A percentile compares a stretch with the other conserved stretches of the same genome.
Conservation (phyloP, 2,797 vertebrate species). For the Avahi laniger region DNA sequence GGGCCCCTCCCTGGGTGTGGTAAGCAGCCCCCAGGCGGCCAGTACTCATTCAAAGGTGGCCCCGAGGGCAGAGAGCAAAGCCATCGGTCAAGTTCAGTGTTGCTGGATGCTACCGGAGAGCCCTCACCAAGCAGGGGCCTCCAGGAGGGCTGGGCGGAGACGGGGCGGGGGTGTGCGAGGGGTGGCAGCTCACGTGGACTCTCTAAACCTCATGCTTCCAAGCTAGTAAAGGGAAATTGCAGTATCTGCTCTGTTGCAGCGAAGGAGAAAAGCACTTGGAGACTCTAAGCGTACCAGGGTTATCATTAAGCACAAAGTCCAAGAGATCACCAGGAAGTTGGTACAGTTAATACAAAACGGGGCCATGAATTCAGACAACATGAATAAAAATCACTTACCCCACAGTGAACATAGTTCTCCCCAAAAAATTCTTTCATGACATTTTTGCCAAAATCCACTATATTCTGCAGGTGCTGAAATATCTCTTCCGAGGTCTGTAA, state of each 20-base stretch:
- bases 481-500: slow-evolving; percentile 93
- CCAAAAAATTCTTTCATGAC: slow-evolving; percentile 97
- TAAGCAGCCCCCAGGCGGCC: not conserved
- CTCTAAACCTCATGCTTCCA: not conserved
- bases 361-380: not conserved
- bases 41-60: not conserved
- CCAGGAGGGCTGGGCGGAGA: not conserved
- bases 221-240: not conserved
- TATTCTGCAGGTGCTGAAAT: slow-evolving; percentile 95
- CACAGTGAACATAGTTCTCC: slow-evolving; percentile 95
- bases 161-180: no score
- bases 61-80: not conserved
- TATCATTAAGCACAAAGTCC: not conserved
- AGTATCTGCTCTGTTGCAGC: not conserved
- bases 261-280: not conserved
- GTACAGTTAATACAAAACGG: not conserved
- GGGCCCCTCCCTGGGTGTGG: not conserved
- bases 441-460: slow-evolving; percentile 95
- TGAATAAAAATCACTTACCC: slow-evolving; percentile 86
- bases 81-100: not conserved
- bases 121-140: no score
- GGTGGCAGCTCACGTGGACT: not conserved
- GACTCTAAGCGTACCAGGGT: not conserved
- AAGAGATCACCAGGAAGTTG: not conserved
- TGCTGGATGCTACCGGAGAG: not conserved